Base-by-base conservation (phyloP, 1,140 invertebrate species). In the Platyscapa corneri region DNA sequence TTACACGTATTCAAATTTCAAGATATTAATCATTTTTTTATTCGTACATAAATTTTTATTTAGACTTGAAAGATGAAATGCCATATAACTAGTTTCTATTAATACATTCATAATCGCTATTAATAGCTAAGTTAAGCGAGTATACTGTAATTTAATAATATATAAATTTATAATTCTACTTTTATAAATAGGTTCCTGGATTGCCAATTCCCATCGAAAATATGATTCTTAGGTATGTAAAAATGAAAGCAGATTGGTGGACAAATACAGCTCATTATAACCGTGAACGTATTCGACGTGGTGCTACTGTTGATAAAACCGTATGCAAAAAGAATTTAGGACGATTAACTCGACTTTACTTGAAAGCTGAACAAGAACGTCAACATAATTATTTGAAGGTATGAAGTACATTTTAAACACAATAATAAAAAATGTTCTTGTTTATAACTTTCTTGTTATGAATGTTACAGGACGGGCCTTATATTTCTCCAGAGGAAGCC, bases 161-260 rank as follows among this genome's bases (percentile, higher is more conserved):
- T 12, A 46, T 46, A 46, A 7, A 46, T 46, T 5, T 7, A 46
- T 60, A 27, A 27, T 27, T 60, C 3, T 27, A 60, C 27, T 60
- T 60, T 60, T 60, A 60, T 60, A 60, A 60, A 82, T 84, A 95
- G 94, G 98, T 99, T 3, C 99, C 99, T 18, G 99, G 99, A 8
- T 93, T 99, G 16, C 99, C 99, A 0, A 99, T 98, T 74, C 99
- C 99, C 0, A 99, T 99, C 89, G 99, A 99, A 94, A 99, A 99
- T 93, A 99, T 99, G 99, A 99, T 99, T 88, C 95, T 99, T 32
- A 95, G 99, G 67, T 99, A 99, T 93, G 99, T 99, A 0, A 99
- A 99, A 93, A 99, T 99, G 96, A 99, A 99, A 92, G 99, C 99
- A 0, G 99, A 99, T 93, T 99, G 99, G 99, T 99, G 99, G 99